Evolutionary conservation across 2,113 vertebrate genomes (phyloP).

Genomic region (Salvelinus fontinalis): DNA sequence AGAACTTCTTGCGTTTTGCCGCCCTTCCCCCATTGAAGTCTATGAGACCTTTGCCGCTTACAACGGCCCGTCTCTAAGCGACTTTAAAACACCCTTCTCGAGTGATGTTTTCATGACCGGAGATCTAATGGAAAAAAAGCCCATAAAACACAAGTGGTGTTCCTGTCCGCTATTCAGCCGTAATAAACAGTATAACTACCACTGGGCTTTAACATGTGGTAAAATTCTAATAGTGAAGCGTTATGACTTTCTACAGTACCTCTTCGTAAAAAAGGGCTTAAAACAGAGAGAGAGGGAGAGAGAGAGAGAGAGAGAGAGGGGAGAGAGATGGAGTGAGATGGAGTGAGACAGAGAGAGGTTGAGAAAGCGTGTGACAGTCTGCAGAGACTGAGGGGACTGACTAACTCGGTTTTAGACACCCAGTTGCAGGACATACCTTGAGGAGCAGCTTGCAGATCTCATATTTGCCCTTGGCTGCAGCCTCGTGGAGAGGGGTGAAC

Average conservation of each 20-base stretch:
- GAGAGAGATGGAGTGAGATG: not conserved
- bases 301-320: not conserved
- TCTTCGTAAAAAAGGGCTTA: not conserved
- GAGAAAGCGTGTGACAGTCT: not conserved
- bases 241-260: not conserved
- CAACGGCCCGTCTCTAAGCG: not conserved
- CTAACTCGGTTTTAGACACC: not conserved
- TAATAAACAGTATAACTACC: not conserved
- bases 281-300: not conserved
- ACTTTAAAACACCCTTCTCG: not conserved
- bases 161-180: not conserved
- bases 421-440: constrained; percentile 76
- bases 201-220: not conserved
- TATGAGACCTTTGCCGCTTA: too few relatives aligned
- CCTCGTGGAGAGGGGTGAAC: constrained; percentile 98
- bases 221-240: not conserved
- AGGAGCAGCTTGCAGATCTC: constrained; percentile 98
- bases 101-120: not conserved
- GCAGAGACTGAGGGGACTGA: not conserved
- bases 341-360: not conserved
- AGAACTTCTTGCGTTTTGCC: too few relatives aligned
- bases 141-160: not conserved
- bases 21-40: too few relatives aligned
- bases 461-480: constrained; percentile 98
- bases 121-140: not conserved